Evolutionary conservation across 2,113 vertebrate species (phyloP).

Genomic region (Coregonus clupeaformis): DNA sequence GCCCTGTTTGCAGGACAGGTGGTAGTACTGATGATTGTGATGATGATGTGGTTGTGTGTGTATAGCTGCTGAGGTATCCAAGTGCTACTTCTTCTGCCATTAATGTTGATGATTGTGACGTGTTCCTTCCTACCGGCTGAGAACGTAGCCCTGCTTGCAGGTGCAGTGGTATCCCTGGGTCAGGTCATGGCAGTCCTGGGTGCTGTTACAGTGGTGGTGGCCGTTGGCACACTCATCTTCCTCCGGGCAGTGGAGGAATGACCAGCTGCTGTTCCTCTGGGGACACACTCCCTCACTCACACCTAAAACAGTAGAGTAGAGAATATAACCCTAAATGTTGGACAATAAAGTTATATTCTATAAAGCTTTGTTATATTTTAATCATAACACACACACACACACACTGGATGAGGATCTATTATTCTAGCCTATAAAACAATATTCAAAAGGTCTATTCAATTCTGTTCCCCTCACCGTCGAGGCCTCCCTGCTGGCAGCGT

Average conservation of each 20-base stretch:
- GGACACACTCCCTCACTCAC: conserved; percentile 66
- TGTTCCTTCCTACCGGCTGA: conserved; percentile 76
- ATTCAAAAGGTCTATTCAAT: neutral
- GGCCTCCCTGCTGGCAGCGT: conserved; percentile 83
- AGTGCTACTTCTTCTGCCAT: neutral
- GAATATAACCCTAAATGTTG: too few relatives aligned
- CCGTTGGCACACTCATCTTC: conserved; percentile 88
- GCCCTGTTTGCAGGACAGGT: too few relatives aligned
- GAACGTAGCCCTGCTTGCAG: conserved; percentile 86
- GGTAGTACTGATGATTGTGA: neutral
- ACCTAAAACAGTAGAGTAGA: conserved; percentile 44
- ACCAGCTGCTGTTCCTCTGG: conserved; percentile 81
- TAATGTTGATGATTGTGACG: too few relatives aligned
- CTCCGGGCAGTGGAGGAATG: conserved; percentile 86
- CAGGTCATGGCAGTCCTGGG: conserved; percentile 86
- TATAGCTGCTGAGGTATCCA: neutral
- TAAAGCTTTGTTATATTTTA: too few relatives aligned
- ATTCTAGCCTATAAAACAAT: too few relatives aligned
- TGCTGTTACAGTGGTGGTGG: conserved; percentile 90
- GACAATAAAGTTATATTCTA: too few relatives aligned
- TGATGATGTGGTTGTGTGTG: neutral
- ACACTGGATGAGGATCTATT: too few relatives aligned
- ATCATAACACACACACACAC: too few relatives aligned
- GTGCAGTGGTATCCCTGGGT: conserved; percentile 84
- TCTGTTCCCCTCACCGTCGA: conserved; percentile 67